These are phyloP conservation scores for Gouania willdenowi DNA, from an alignment of 2,797 vertebrate genomes.

Conservation along the genomic window DNA sequence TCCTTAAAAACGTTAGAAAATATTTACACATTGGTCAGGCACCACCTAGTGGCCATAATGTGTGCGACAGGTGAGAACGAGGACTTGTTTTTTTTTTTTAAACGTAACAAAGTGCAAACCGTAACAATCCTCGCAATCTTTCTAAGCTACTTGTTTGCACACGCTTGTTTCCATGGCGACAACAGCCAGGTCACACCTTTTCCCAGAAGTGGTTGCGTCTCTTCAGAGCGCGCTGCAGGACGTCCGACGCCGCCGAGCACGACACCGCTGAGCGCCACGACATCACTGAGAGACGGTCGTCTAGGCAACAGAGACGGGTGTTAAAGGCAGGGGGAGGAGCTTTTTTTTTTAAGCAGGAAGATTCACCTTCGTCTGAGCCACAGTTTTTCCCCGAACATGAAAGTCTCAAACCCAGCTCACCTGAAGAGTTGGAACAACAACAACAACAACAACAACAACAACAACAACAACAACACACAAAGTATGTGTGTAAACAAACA, in stretches of 20 bases:
- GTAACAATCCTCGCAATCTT: no score
- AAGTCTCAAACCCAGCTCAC: conserved; percentile 46
- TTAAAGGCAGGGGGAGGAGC: background rate
- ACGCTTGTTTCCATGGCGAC: background rate
- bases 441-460: no score
- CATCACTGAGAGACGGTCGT: conserved; percentile 50
- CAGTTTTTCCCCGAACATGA: conserved; percentile 28
- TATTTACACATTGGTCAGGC: no score
- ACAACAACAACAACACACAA: no score
- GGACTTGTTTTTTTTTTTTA: no score
- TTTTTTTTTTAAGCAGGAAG: no score
- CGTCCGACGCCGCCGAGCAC: conserved; percentile 38
- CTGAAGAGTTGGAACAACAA: conserved; percentile 22
- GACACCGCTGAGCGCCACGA: conserved; percentile 49
- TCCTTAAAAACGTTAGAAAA: no score
- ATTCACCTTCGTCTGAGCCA: conserved; percentile 43
- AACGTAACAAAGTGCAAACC: no score
- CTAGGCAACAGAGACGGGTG: conserved; percentile 11
- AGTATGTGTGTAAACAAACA: no score
- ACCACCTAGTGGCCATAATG: no score
- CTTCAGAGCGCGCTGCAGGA: conserved; percentile 53
- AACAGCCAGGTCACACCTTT: conserved; percentile 35
- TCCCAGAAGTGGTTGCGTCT: conserved; percentile 58
- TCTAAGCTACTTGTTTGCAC: no score
- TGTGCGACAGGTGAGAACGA: no score